phyloP scores from a whole-genome alignment of 30 jellyfish, hydroid and myxozoan species.

The Hydractinia symbiolongicarpus region DNA sequence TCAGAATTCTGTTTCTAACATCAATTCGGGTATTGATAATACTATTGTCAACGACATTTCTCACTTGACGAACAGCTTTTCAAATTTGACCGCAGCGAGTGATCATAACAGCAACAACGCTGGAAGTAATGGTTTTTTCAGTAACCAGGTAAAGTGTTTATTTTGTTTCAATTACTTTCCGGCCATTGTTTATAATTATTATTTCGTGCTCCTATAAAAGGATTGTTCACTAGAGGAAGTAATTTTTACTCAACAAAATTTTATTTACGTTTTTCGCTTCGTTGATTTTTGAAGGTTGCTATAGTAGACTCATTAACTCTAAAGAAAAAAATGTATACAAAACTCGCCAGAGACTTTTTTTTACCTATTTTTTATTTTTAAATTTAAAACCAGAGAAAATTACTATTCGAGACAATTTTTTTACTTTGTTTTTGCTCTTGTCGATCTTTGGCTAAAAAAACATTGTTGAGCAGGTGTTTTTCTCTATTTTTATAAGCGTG shows the following conservation, averaged over 20 bases:
- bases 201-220: no score
- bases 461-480: no score
- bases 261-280: constrained; percentile 17
- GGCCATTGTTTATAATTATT: no score
- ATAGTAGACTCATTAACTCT: background rate
- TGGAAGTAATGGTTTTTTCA: constrained; percentile 62
- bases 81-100: constrained; percentile 78
- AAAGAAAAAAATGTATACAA: no score
- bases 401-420: no score
- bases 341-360: no score
- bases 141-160: constrained; percentile 56
- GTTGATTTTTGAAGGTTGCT: constrained; percentile 19
- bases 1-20: background rate
- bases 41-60: constrained; percentile 89
- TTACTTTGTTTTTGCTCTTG: no score
- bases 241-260: background rate
- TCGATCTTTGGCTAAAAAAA: no score
- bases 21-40: constrained; percentile 66
- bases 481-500: no score
- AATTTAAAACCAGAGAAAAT: no score
- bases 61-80: constrained; percentile 82
- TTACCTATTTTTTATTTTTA: no score
- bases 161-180: background rate
- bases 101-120: constrained; percentile 31
- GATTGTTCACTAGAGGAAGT: no score